A percentile compares a stretch with the other conserved stretches of the same genome.
Conservation (phyloP, 2,797 vertebrate genomes). For the Pogonophryne albipinna region DNA sequence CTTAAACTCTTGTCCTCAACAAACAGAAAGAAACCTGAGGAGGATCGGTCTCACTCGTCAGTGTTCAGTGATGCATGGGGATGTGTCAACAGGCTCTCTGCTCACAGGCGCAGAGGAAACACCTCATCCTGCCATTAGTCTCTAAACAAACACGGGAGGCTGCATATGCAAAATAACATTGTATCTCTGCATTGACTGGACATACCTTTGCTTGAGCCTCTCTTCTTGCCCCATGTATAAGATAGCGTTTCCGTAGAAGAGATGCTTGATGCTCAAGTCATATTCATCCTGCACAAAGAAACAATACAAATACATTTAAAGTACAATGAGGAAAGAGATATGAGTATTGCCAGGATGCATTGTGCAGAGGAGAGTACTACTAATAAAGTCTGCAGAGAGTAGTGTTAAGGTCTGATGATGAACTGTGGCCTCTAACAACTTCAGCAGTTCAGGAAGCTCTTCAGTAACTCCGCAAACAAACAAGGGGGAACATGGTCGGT, state of each 20-base stretch:
- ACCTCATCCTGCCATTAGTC: constrained; percentile 70
- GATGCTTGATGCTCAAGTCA: constrained; percentile 63
- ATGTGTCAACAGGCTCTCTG: constrained; percentile 64
- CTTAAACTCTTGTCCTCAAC: constrained; percentile 47
- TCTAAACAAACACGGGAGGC: constrained; percentile 70
- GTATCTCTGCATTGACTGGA: constrained; percentile 25
- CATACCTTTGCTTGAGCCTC: constrained; percentile 74
- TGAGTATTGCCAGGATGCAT: background rate
- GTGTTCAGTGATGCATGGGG: constrained; percentile 52
- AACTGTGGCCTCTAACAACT: constrained; percentile 29
- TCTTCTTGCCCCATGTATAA: constrained; percentile 70
- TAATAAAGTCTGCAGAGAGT: background rate
- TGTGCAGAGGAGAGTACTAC: background rate
- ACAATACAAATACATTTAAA: background rate
- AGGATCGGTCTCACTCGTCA: constrained; percentile 57
- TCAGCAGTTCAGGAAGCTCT: constrained; percentile 47
- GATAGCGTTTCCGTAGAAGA: constrained; percentile 69
- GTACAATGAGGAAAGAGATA: background rate
- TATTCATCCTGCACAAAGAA: constrained; percentile 67
- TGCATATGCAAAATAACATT: background rate
- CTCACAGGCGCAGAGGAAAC: constrained; percentile 61
- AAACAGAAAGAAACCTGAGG: constrained; percentile 66
- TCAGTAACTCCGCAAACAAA: constrained; percentile 51
- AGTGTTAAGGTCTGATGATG: constrained; percentile 10
- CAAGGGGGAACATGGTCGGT: constrained; percentile 6